These are phyloP conservation scores for Caenorhabditis briggsae DNA, from an alignment of 1,140 invertebrate genomes.

Conservation along the genomic window DNA sequence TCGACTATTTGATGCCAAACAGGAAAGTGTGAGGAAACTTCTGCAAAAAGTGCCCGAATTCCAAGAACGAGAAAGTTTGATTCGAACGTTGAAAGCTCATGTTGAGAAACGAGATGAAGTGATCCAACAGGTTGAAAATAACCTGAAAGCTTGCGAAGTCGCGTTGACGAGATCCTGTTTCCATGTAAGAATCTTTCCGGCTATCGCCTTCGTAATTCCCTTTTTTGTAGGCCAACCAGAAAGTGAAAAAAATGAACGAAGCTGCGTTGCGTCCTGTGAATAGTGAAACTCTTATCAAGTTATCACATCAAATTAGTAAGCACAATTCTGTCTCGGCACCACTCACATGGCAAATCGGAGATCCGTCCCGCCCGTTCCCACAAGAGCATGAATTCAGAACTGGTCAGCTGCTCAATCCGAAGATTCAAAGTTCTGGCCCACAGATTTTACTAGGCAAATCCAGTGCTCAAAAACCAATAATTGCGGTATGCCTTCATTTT, in stretches of 20 bases:
- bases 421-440: background rate
- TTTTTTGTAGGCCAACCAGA: constrained; percentile 54
- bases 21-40: constrained; percentile 4
- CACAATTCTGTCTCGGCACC: constrained; percentile 46
- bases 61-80: constrained; percentile 56
- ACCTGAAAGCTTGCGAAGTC: constrained; percentile 24
- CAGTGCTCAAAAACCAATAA: background rate
- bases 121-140: constrained; percentile 42
- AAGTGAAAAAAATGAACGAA: constrained; percentile 38
- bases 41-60: constrained; percentile 49
- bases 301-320: constrained; percentile 61
- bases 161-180: constrained; percentile 49
- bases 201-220: background rate
- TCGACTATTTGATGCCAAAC: constrained; percentile 44
- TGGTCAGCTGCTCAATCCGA: constrained; percentile 16
- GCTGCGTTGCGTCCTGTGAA: constrained; percentile 31
- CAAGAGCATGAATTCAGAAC: constrained; percentile 58
- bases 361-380: constrained; percentile 58
- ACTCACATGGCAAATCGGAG: constrained; percentile 55
- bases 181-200: constrained; percentile 7
- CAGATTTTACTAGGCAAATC: constrained; percentile 31
- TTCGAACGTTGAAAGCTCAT: constrained; percentile 1
- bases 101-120: constrained; percentile 56
- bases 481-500: background rate
- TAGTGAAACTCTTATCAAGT: constrained; percentile 60